Conservation (phyloP, 2,888 invertebrate species). For the Apamea crenata region DNA sequence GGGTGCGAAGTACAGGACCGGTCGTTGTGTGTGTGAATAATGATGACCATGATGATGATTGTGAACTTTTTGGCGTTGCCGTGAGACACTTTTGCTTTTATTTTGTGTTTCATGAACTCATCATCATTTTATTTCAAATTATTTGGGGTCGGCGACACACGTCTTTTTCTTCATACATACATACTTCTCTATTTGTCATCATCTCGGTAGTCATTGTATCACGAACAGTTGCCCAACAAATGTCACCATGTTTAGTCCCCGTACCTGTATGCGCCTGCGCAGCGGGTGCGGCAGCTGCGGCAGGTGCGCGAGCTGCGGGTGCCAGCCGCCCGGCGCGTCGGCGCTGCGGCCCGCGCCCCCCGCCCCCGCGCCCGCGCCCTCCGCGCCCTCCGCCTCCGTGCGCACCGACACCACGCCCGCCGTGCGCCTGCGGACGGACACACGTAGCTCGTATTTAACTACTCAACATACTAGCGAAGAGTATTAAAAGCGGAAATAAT, state of each 20-base stretch:
- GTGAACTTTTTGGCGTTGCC: no score
- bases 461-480: not conserved
- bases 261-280: slow-evolving; percentile 78
- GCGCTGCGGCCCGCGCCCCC: slow-evolving; percentile 45
- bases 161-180: not conserved
- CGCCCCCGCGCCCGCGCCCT: slow-evolving; percentile 44
- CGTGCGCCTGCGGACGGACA: slow-evolving; percentile 66
- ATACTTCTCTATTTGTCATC: not conserved
- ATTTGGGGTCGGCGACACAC: no score
- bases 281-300: slow-evolving; percentile 90
- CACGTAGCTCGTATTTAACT: not conserved
- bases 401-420: slow-evolving; percentile 85
- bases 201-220: not conserved
- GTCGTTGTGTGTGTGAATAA: no score
- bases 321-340: slow-evolving; percentile 81
- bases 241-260: no score
- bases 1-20: not conserved
- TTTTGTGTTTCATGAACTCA: not conserved
- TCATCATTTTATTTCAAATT: not conserved
- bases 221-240: not conserved
- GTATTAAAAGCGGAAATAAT: not conserved
- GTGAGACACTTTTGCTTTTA: no score
- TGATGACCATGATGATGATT: no score
- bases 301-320: slow-evolving; percentile 91
- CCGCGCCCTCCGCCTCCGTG: slow-evolving; percentile 74